Evolutionary conservation across 2,888 invertebrate genomes (phyloP).

Genomic region (Brachynemurus nebulosus): DNA sequence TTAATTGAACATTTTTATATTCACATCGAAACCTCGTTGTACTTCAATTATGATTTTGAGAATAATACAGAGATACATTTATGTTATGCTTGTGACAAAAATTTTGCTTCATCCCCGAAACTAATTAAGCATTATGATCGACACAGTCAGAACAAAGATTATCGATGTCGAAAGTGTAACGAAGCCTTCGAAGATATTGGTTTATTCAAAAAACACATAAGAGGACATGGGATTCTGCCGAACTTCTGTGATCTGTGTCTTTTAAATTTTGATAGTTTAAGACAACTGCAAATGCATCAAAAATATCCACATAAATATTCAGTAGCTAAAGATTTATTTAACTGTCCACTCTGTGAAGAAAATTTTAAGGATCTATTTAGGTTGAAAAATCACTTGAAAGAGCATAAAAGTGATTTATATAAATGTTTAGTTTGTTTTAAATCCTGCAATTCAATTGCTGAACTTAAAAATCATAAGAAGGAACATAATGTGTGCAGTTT

Average conservation of each 20-base stretch:
- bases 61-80: no score
- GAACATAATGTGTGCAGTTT: constrained; percentile 15
- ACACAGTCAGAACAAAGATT: no score
- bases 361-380: no score
- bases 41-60: no score
- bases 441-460: neutral
- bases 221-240: neutral
- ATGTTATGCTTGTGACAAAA: no score
- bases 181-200: no score
- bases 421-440: neutral
- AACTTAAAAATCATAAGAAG: constrained; percentile 15
- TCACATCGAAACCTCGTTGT: no score
- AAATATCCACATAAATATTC: neutral
- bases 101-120: no score
- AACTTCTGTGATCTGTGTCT: neutral
- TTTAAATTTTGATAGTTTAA: neutral
- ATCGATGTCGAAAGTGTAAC: no score
- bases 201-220: neutral
- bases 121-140: no score
- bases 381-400: neutral
- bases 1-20: no score
- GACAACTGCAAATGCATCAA: neutral
- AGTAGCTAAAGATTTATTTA: neutral
- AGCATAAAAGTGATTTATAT: neutral
- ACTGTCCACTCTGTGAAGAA: neutral